Evolutionary conservation across 2,797 vertebrate genomes (phyloP), one percentile per base, ranked within the genome.

Genomic region (Hydrophis major): DNA sequence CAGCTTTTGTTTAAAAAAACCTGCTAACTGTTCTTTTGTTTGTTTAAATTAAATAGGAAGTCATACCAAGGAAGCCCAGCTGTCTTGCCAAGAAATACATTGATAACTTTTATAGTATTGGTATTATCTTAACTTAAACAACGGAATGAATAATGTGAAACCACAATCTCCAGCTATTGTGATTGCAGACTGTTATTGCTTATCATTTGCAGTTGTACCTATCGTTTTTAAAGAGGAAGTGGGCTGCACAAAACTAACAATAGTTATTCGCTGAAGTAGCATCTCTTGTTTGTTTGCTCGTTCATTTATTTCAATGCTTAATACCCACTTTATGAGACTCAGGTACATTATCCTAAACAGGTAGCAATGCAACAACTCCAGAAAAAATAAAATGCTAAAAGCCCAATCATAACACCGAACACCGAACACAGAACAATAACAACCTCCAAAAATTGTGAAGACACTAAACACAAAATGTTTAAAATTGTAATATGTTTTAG

Each of bases 21-120:
- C 91, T 6, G 0, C 27, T 95, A 95, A 47, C 83, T 63, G 18
- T 28, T 83, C 3, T 14, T 93, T 96, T 93, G 61, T 18, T 94
- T 55, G n/a, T 93, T 78, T 89, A 91, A 90, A 37, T 91, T 55
- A 16, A 13, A 50, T 89, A 93, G 91, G 90, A 94, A 88, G 69
- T 4, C 7, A 0, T 86, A 86, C 20, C 47, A n/a, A 12, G 63
- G 16, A 63, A 63, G 25, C 66, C 92, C 86, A 32, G 88, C 94
- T 93, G 86, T 89, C n/a, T 56, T 86, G 59, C 27, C 55, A 93
- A 78, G 88, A 86, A 86, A 57, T 47, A 94, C 86, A 47, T 60
- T n/a, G 88, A 94, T 91, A 57, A 57, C 86, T 61, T 63, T 4
- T 0, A 27, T 32, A 66, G 37, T 25, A 5, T 92, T 83, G 22